phyloP scores from a whole-genome alignment of 2,888 invertebrate species.

The Lithosia quadra region DNA sequence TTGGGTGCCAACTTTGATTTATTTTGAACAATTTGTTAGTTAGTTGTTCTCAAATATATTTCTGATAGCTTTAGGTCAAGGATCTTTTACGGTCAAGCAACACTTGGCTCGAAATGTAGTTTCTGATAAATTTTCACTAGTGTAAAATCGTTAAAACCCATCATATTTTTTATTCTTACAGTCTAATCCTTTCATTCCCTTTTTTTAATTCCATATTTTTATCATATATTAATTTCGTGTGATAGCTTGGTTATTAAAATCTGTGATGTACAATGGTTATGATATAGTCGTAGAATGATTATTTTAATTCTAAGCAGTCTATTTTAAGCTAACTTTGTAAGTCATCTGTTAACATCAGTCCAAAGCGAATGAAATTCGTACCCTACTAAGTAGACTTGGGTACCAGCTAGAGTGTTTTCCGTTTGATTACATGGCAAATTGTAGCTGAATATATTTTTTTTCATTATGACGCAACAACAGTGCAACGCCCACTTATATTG shows the following conservation, averaged over 20 bases:
- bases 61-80: neutral
- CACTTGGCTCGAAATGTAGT: neutral
- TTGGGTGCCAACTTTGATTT: neutral
- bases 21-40: neutral
- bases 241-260: neutral
- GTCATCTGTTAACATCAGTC: no score
- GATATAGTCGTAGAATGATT: neutral
- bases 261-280: neutral
- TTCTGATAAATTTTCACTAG: neutral
- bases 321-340: no score
- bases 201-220: neutral
- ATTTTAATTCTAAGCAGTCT: neutral
- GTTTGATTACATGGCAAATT: neutral
- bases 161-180: neutral
- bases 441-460: neutral
- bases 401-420: neutral
- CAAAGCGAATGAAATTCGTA: no score
- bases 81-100: neutral
- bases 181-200: neutral
- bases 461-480: neutral
- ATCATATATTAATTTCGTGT: neutral
- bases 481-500: no score
- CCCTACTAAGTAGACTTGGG: neutral
- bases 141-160: neutral
- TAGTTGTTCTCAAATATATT: neutral